These are phyloP conservation scores for Agriopis marginaria DNA, from an alignment of 2,888 invertebrate species.

Conservation along the genomic window DNA sequence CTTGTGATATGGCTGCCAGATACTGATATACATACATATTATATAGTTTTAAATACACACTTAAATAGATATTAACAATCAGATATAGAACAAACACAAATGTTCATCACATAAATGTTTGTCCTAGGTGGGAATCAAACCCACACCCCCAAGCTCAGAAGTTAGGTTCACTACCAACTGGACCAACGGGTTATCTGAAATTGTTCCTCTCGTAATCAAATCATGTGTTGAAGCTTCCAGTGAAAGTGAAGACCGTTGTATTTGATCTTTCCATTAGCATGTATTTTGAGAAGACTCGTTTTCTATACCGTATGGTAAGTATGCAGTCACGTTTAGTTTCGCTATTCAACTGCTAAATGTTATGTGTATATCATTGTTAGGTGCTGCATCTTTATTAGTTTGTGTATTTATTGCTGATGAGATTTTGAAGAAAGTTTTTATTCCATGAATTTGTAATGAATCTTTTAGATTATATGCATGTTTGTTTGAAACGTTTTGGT, in stretches of 20 bases:
- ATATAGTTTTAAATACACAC: too few relatives aligned
- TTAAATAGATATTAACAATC: too few relatives aligned
- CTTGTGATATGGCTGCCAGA: too few relatives aligned
- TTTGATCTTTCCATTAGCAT: conserved; percentile 39
- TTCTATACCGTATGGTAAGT: conserved; percentile 43
- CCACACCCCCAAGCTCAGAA: too few relatives aligned
- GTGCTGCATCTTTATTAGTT: neutral
- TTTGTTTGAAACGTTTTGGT: too few relatives aligned
- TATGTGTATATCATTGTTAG: conserved; percentile 13
- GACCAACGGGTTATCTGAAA: too few relatives aligned
- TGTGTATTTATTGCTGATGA: conserved; percentile 8
- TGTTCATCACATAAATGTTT: too few relatives aligned
- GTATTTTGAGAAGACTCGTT: conserved; percentile 37
- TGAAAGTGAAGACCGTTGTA: conserved; percentile 34
- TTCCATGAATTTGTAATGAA: neutral
- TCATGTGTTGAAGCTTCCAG: conserved; percentile 25
- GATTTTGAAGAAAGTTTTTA: conserved; percentile 13
- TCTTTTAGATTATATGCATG: neutral
- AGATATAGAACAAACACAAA: too few relatives aligned
- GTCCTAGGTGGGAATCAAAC: too few relatives aligned
- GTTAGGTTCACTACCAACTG: too few relatives aligned
- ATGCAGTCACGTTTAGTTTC: conserved; percentile 37
- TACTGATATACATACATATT: too few relatives aligned
- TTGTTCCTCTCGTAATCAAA: conserved; percentile 15
- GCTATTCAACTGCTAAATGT: conserved; percentile 22